Evolutionary conservation across 2,888 invertebrate genomes (phyloP).

Genomic region (Pegoplata infirma): DNA sequence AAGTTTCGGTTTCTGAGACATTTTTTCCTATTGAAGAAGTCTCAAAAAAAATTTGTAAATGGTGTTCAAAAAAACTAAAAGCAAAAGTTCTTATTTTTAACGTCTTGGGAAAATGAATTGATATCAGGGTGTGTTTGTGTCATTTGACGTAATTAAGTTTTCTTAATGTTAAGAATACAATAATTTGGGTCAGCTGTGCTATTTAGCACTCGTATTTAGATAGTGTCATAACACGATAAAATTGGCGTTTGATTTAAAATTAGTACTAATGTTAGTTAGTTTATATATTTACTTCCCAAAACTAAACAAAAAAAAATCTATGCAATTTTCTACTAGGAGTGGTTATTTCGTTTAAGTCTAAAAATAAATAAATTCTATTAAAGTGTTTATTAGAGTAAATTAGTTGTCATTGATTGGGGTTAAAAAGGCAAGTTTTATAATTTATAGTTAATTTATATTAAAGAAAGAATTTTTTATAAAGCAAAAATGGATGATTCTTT

Average conservation of each 20-base stretch:
- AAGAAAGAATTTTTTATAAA: no score
- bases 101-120: conserved; percentile 35
- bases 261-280: not conserved
- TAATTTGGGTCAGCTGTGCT: conserved; percentile 45
- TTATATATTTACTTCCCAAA: not conserved
- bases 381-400: no score
- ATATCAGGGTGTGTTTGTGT: conserved; percentile 55
- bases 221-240: conserved; percentile 45
- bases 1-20: no score
- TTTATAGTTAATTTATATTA: no score
- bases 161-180: conserved; percentile 33
- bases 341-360: not conserved
- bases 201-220: no score
- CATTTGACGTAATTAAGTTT: conserved; percentile 54
- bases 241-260: conserved; percentile 33
- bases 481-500: no score
- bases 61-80: no score
- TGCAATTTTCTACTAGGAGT: not conserved
- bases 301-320: not conserved
- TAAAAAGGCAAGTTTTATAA: no score
- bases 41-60: no score
- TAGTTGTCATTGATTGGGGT: no score
- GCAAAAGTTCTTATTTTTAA: conserved; percentile 2
- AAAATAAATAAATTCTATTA: no score
- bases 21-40: no score